Evolutionary conservation across 2,113 vertebrate genomes (phyloP).

Genomic region (Mus spicilegus): DNA sequence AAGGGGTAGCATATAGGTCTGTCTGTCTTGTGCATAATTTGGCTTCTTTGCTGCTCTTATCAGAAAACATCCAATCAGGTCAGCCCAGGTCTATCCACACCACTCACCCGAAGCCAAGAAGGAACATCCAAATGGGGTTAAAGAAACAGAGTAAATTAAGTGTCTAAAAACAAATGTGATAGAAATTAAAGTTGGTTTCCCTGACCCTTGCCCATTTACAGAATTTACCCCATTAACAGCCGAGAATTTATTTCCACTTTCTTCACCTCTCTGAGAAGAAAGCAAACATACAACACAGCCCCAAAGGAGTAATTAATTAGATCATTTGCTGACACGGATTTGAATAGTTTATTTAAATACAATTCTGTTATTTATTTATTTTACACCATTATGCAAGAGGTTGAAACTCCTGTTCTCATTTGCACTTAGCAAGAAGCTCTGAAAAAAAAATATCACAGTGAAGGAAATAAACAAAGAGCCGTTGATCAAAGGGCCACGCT

Average conservation of each 20-base stretch:
- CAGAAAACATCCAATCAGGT: slow-evolving; percentile 66
- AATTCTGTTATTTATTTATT: slow-evolving; percentile 77
- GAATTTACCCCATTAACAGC: slow-evolving; percentile 84
- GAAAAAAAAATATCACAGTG: slow-evolving; percentile 59
- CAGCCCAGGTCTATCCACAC: slow-evolving; percentile 55
- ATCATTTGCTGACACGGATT: slow-evolving; percentile 84
- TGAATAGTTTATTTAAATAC: slow-evolving; percentile 83
- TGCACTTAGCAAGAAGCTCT: slow-evolving; percentile 80
- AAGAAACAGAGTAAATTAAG: slow-evolving; percentile 81
- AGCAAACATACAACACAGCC: slow-evolving; percentile 82
- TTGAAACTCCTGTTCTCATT: slow-evolving; percentile 78
- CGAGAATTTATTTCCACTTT: slow-evolving; percentile 86
- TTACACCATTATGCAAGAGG: slow-evolving; percentile 62
- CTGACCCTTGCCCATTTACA: slow-evolving; percentile 84
- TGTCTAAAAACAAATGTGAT: slow-evolving; percentile 77
- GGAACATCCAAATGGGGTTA: slow-evolving; percentile 73
- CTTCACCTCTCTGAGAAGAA: slow-evolving; percentile 80
- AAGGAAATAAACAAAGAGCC: slow-evolving; percentile 76
- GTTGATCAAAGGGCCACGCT: slow-evolving; percentile 71
- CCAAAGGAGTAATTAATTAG: slow-evolving; percentile 87
- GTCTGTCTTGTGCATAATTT: slow-evolving; percentile 74
- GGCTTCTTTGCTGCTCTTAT: slow-evolving; percentile 67
- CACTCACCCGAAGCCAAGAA: slow-evolving; percentile 74
- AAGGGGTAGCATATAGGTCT: slow-evolving; percentile 65
- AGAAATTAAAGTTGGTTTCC: slow-evolving; percentile 81